Base-by-base conservation (phyloP, 2,113 vertebrate species). In the Periophthalmus modestus region DNA sequence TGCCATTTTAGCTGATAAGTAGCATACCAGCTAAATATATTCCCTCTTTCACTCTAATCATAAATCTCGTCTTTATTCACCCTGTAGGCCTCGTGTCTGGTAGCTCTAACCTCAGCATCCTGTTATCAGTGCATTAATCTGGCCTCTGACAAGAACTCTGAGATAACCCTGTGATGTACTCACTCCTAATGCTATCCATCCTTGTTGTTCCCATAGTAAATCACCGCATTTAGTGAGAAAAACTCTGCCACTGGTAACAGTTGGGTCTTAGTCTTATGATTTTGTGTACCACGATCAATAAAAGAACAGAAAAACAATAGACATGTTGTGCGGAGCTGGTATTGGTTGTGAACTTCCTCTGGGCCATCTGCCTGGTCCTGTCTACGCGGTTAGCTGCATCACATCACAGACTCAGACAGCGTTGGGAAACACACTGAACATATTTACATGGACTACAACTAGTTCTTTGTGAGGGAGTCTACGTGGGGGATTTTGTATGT, bases 331-430 rank as follows among this genome's bases (percentile, higher is more conserved):
- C 36, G 13, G 59, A 82, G 71, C 55, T 69, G 12, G 58, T 82
- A 48, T 70, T 39, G 16, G 55, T 69, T 79, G 52, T 71, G 70
- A 24, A 73, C 72, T 55, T 90, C 82, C 81, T 71, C 14, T 0
- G 58, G 82, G 81, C 83, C 69, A 74, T 86, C 78, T 75, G 89
- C 88, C 79, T 84, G 77, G 66, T 59, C 79, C 85, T 66, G 52
- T 77, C 61, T 66, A 71, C 82, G 83, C 19, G 73, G 86, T 82
- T 74, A 72, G 82, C 87, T 82, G 54, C 68, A 75, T 78, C 73
- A 77, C 73, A 82, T 87, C 87, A 73, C 84, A 88, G 71, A 81
- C 73, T 75, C 70, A 65, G 77, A 76, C n/a, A 28, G 24, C 69
- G 72, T 75, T 24, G 18, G 71, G 68, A 72, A 74, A 84, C 82